phyloP scores from a whole-genome alignment of 2,113 vertebrate species.

The Andinoacara biseriatus region DNA sequence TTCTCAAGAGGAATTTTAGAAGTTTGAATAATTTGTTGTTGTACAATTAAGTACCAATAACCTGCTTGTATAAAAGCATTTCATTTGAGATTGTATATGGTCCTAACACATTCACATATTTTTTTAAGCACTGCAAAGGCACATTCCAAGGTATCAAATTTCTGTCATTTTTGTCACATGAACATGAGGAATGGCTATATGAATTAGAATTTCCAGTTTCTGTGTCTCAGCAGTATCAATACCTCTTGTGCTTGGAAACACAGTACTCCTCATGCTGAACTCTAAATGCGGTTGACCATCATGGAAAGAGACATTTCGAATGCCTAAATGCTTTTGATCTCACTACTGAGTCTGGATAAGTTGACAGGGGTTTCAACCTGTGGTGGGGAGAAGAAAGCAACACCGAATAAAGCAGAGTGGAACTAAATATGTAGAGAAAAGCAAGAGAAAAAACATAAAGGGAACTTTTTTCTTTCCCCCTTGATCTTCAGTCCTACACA shows the following conservation, averaged over 20 bases:
- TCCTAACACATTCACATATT: too few species aligned
- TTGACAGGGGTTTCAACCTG: slow-evolving; percentile 31
- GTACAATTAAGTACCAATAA: background rate
- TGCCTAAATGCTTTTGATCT: slow-evolving; percentile 42
- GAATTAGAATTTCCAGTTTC: background rate
- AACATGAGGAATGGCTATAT: background rate
- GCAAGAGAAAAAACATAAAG: background rate
- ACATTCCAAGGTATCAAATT: background rate
- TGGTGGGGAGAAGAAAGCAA: background rate
- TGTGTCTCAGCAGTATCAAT: background rate
- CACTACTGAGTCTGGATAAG: slow-evolving; percentile 5
- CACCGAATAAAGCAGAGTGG: slow-evolving; percentile 7
- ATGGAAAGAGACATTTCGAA: slow-evolving; percentile 15
- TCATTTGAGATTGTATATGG: background rate
- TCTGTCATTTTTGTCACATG: background rate
- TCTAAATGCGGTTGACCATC: slow-evolving; percentile 33
- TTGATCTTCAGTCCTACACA: slow-evolving; percentile 52
- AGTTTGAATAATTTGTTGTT: background rate
- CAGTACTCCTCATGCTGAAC: slow-evolving; percentile 15
- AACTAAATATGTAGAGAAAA: slow-evolving; percentile 25
- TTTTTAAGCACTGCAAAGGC: background rate
- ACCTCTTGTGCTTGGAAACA: background rate
- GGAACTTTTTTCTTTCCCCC: background rate
- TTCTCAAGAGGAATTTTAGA: background rate
- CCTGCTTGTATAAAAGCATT: background rate